Base-by-base conservation (phyloP, 2,797 vertebrate genomes). In the Gila robusta region DNA sequence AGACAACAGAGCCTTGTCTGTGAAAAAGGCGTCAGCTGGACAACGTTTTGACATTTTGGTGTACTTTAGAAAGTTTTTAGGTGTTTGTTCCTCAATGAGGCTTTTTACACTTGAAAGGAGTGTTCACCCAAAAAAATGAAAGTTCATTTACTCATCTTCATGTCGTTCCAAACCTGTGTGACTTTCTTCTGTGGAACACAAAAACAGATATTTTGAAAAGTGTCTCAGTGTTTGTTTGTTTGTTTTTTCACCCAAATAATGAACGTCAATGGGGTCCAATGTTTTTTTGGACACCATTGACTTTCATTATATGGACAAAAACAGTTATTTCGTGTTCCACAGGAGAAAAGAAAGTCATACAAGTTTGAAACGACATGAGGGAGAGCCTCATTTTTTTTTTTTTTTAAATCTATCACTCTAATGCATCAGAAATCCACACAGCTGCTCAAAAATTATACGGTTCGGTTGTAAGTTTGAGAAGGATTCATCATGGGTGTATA, bases 401-500 rank as follows among this genome's bases (percentile, higher is more conserved):
- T 47, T 23, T 54, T 59, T 1, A 6, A 17, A 5, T 64, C 14
- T 28, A 17, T 26, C 8, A 3, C 17, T 64, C 17, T 32, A 67
- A 84, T 49, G 28, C 2, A 19, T 59, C 23, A 70, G 23, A 64
- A 83, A 77, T 78, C 47, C 12, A 54, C 35, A 17, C 41, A 66
- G 54, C 41, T 23, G 37, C 56, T 84, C 37, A 10, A 5, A 52
- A 64, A 79, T 62, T 9, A 26, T 8, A 79, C 35, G 16, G 37
- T 44, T 69, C n/a, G 3, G 41, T 62, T 56, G n/a, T 41, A 35
- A 67, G 62, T 77, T 41, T 52, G 32, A 71, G 66, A 81, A 37
- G 64, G 39, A n/a, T 35, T n/a, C 19, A 14, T 54, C n/a, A 54
- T 85, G 59, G 77, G 21, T 23, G 77, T 90, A 90, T 86, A 84